Evolutionary conservation across 2,888 invertebrate species (phyloP), one percentile per base, ranked within the genome.

Genomic region (Crossocerus cetratus): DNA sequence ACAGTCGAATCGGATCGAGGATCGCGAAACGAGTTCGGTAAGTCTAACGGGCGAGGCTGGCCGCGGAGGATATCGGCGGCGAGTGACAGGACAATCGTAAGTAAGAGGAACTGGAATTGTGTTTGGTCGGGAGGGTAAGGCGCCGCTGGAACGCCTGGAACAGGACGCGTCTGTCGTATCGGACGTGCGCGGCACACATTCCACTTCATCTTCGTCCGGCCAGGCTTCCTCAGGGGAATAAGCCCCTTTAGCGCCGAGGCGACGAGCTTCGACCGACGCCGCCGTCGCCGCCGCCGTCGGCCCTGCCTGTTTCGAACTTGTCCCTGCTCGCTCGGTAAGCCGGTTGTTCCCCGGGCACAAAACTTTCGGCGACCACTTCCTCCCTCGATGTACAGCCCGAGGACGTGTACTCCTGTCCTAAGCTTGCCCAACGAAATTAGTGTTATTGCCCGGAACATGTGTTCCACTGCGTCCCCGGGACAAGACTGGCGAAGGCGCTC

Each of bases 371-470:
- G 32, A 44, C 49, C 55, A 65, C 42, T 18, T 43, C 43, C 3
- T 22, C 21, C 32, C 44, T 13, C 14, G 21, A 53, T 54, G 32
- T 32, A 32, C 32, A 32, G 32, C 32, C 32, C 32, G 32, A 32
- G 32, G 32, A 32, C 32, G 32, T 32, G 32, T 32, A 32, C 8
- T 32, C 32, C 32, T 32, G 32, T 63, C 74, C 58, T 69, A 55
- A 68, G 67, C 55, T 65, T 58, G 53, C 22, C 59, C 49, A 53
- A 65, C 56, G 68, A 73, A 80, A 79, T 76, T 80, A 74, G 59
- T 16, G 62, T 58, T 14, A 53, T 63, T 62, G 55, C 53, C 13
- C 11, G 43, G 63, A 42, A 69, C 65, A 65, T 62, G 62, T 62
- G 62, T 55, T 62, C 56, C 2, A 14, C 57, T 32, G 8, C 8